Percentiles rank a stretch among this genome's conserved stretches.
These are phyloP conservation scores for Glyptemys insculpta DNA, from an alignment of 2,797 vertebrate genomes.

Conservation along the genomic window DNA sequence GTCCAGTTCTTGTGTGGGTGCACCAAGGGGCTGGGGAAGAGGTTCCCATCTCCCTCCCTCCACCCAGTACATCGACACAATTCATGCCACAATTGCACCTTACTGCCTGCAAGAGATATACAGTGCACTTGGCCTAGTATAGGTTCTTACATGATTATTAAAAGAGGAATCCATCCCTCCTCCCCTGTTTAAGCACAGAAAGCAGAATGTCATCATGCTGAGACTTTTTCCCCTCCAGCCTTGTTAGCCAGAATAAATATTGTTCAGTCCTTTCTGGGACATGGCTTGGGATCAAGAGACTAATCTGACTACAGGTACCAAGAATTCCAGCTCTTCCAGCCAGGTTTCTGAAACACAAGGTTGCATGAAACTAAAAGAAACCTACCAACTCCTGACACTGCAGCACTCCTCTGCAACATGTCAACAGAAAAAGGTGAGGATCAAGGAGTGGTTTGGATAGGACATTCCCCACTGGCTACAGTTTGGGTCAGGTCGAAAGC, in stretches of 20 bases:
- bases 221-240: constrained; percentile 45
- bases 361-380: constrained; percentile 53
- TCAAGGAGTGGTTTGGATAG: constrained; percentile 49
- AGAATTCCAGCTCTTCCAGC: constrained; percentile 16
- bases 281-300: constrained; percentile 58
- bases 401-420: constrained; percentile 16
- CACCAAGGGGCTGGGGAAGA: neutral
- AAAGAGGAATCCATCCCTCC: constrained; percentile 8
- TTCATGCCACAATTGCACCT: neutral
- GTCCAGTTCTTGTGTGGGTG: neutral
- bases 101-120: neutral
- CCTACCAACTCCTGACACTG: constrained; percentile 45
- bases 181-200: neutral
- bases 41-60: neutral
- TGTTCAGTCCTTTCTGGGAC: constrained; percentile 60
- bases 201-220: constrained; percentile 4
- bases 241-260: constrained; percentile 63
- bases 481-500: constrained; percentile 8
- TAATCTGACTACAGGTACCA: constrained; percentile 69
- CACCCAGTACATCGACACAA: fast-evolving
- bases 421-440: constrained; percentile 4
- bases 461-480: constrained; percentile 31
- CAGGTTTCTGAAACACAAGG: constrained; percentile 35
- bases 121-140: fast-evolving
- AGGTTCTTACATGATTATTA: neutral